Percentiles rank a stretch among this genome's conserved stretches.
Conservation (phyloP, 2,888 invertebrate species). For the Cerastis leucographa region DNA sequence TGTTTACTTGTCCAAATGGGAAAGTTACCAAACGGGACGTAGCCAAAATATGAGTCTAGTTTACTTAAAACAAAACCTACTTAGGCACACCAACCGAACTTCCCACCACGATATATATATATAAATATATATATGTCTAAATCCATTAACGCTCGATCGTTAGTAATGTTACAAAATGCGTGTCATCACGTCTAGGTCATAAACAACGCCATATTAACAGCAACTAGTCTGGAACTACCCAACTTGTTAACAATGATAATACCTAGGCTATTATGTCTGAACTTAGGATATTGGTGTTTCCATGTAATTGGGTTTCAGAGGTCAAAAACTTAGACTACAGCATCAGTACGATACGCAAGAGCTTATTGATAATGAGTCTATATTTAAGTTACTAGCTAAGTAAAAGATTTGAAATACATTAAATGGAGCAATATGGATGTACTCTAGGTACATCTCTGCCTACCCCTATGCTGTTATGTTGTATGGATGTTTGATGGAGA, state of each 20-base stretch:
- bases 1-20: too few species aligned
- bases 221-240: constrained; percentile 51
- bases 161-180: constrained; percentile 41
- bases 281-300: constrained; percentile 59
- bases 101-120: background rate
- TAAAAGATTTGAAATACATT: background rate
- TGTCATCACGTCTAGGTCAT: constrained; percentile 48
- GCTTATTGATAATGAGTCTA: background rate
- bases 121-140: too few species aligned
- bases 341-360: constrained; percentile 10
- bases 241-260: constrained; percentile 55
- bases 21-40: too few species aligned
- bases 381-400: background rate
- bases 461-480: background rate
- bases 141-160: constrained; percentile 36
- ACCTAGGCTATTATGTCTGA: constrained; percentile 44
- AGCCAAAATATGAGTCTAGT: background rate
- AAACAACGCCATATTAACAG: constrained; percentile 54
- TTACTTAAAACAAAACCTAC: background rate
- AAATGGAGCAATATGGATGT: background rate
- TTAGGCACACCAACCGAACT: background rate
- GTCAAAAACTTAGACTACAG: constrained; percentile 39
- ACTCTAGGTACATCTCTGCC: background rate
- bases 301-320: constrained; percentile 44
- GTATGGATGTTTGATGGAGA: background rate